Evolutionary conservation across 2,888 invertebrate species (phyloP), one percentile per base, ranked within the genome.

Genomic region (Ochlodes sylvanus): DNA sequence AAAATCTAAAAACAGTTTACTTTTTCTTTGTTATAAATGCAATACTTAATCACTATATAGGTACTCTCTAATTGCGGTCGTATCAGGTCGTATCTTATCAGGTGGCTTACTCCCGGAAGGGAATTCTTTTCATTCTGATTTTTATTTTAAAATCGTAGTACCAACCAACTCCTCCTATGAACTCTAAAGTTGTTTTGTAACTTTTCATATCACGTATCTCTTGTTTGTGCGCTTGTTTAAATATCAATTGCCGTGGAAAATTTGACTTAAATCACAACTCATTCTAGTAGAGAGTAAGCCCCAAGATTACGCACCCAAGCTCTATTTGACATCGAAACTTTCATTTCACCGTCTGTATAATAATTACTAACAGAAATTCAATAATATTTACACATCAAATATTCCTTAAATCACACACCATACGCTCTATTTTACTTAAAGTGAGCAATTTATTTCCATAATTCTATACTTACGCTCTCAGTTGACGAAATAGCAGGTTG

Each of bases 311-410:
- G 42, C 42, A 58, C 41, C 58, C 42, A 42, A 42, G 58, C 21
- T 12, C 42, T 38, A 38, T 65, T 57, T 57, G 64, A 38, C 50
- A 57, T 57, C 34, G 38, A 57, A 57, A 38, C 47, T 57, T 47
- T 50, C 19, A 50, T 50, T 47, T 47, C 47, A 47, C 17, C n/a
- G 52, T 4, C 19, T 42, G n/a, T 52, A 19, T 19, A 19, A 58
- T 38, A 42, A 14, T 21, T 12, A 19, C 19, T 10, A 50, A n/a
- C 19, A 17, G 7, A 47, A 47, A 12, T 50, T 19, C 38, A 19
- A 19, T 15, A 44, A 15, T 50, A 50, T 50, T 50, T 50, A 50
- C 50, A 50, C 17, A 50, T 50, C 19, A 17, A 50, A 19, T 19
- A 50, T 50, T 50, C 47, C 17, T 17, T 17, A 17, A 15, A 47